Evolutionary conservation across 2,113 vertebrate species (phyloP).

Genomic region (Myrmecobius fasciatus): DNA sequence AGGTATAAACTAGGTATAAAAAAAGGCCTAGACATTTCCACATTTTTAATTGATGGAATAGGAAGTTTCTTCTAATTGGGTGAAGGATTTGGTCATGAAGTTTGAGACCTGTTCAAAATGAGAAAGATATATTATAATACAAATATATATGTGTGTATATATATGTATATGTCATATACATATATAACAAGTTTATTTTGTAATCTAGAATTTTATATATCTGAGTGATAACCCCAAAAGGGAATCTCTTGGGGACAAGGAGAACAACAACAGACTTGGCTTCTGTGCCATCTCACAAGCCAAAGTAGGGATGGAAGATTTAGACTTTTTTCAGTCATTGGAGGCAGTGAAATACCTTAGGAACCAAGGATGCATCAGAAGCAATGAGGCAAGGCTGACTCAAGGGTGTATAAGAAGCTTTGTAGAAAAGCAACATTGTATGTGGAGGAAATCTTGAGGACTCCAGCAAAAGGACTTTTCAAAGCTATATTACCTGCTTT

Average conservation of each 20-base stretch:
- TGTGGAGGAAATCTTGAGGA: not conserved
- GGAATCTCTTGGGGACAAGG: not conserved
- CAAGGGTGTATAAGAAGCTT: not conserved
- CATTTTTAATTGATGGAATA: not conserved
- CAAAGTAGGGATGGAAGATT: not conserved
- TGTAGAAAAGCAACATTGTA: not conserved
- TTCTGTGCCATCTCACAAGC: not conserved
- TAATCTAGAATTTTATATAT: not conserved
- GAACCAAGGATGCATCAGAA: not conserved
- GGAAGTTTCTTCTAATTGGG: not conserved
- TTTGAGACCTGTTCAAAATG: not conserved
- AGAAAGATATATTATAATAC: no score
- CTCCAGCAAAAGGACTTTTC: not conserved
- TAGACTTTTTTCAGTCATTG: not conserved
- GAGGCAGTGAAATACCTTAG: not conserved
- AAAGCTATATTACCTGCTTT: not conserved
- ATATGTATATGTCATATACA: no score
- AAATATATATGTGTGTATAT: no score
- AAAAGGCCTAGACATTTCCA: not conserved
- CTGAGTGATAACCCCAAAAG: not conserved
- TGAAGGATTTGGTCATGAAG: not conserved
- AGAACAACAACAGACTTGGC: not conserved
- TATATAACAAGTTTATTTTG: no score
- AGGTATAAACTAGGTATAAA: not conserved
- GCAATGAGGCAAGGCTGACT: not conserved